Evolutionary conservation across 2,113 vertebrate genomes (phyloP).

Genomic region (Cromileptes altivelis): DNA sequence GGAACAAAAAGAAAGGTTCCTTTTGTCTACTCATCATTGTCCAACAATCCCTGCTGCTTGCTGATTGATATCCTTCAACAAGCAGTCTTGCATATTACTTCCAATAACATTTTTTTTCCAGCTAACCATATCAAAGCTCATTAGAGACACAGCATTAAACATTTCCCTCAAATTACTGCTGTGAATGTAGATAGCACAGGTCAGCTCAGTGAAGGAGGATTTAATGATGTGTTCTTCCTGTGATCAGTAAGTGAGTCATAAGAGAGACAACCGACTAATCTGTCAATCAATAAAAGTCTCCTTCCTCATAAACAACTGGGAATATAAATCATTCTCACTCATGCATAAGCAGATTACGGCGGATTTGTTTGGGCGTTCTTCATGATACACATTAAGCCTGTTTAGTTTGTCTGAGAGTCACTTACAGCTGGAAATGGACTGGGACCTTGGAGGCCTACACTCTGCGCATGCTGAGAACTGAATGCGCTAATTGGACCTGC

Average conservation of each 20-base stretch:
- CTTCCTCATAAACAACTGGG: not conserved
- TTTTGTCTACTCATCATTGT: not conserved
- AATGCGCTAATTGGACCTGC: not conserved
- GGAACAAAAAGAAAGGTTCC: slow-evolving; percentile 1
- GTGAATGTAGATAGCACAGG: not conserved
- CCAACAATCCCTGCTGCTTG: not conserved
- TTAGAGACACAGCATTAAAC: not conserved
- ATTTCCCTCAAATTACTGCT: not conserved
- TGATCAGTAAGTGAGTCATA: not conserved
- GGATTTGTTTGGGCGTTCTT: slow-evolving; percentile 21
- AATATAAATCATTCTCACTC: slow-evolving; percentile 33
- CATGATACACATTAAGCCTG: slow-evolving; percentile 12
- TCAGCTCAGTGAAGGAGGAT: not conserved
- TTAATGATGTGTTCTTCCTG: not conserved
- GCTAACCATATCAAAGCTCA: not conserved
- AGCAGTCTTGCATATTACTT: not conserved
- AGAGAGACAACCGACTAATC: slow-evolving; percentile 9
- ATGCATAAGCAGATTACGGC: slow-evolving; percentile 15
- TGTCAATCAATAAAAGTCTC: slow-evolving; percentile 29
- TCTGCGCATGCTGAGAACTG: not conserved
- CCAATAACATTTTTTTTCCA: not conserved
- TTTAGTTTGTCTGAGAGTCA: slow-evolving; percentile 8
- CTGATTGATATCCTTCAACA: slow-evolving; percentile 5
- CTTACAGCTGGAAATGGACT: not conserved
- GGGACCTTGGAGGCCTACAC: not conserved